Base-by-base conservation (phyloP, 2,888 invertebrate genomes). In the Arctia plantaginis region DNA sequence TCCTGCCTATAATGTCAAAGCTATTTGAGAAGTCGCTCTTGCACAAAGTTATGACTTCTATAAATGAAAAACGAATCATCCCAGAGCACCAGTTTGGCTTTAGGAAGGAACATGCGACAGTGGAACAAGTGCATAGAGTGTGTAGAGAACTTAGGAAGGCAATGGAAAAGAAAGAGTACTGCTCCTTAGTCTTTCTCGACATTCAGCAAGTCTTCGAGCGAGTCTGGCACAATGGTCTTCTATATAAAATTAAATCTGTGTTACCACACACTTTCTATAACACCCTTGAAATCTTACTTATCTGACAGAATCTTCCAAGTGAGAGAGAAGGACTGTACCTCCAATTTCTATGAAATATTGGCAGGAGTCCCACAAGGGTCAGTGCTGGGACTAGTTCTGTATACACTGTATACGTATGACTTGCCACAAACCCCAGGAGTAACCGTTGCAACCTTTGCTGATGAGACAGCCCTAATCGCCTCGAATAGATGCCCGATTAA, bases 381-480 rank as follows among this genome's bases (percentile, higher is more conserved):
- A 7, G 69, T 55, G 47, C 35, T 69, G 18, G 59, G 69, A 55
- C 59, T 35, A 20, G 35, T 69, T 18, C n/a, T 69, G n/a, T 69
- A 69, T 20, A 69, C 69, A 0, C 2, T 69, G 30, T 69, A 30
- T 20, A 69, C 69, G n/a, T 23, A 13, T 7, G 69, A 69, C 39
- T 47, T 69, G n/a, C 69, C 55, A 23, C 35, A 69, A n/a, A 55
- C 0, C 0, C 23, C n/a, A 33, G 69, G 13, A 27, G 59, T 35
- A 23, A 69, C 69, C 23, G 15, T 55, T 23, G 69, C 55, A n/a
- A 69, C 69, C 13, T 69, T 55, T 35, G 69, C 69, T 35, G 69
- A 69, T 10, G 69, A 69, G 23, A 69, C 59, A 68, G 47, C 12
- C 15, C 3, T 51, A 20, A 7, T 51, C 6, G 15, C 27, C 66